phyloP scores from a whole-genome alignment of 2,797 vertebrate species.

The Acipenser transmontanus region DNA sequence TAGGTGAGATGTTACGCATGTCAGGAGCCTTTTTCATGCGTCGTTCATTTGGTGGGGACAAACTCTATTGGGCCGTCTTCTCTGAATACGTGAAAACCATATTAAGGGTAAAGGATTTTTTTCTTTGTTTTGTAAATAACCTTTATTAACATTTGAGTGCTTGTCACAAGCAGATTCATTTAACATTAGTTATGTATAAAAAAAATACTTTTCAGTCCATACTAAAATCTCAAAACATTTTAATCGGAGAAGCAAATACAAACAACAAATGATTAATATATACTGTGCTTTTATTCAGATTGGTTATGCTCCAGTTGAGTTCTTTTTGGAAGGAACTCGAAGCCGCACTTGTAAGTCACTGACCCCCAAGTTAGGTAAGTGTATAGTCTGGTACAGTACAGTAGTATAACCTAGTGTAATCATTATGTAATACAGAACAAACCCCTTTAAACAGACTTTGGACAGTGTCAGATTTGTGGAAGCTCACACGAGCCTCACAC shows the following conservation, averaged over 20 bases:
- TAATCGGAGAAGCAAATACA: too few relatives aligned
- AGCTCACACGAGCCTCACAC: too few relatives aligned
- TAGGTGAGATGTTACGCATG: conserved; percentile 90
- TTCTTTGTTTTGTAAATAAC: background rate
- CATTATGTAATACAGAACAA: too few relatives aligned
- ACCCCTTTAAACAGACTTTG: too few relatives aligned
- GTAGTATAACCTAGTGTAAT: too few relatives aligned
- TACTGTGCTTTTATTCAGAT: conserved; percentile 52
- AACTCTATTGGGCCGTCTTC: conserved; percentile 93
- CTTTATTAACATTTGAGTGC: background rate
- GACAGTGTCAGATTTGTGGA: too few relatives aligned
- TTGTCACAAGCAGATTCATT: background rate
- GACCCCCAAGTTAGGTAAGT: conserved; percentile 85
- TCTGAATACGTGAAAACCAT: conserved; percentile 92
- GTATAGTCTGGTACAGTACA: background rate
- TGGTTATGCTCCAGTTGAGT: conserved; percentile 88
- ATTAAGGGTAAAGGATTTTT: conserved; percentile 67
- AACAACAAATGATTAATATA: conserved; percentile 13
- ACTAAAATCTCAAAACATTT: too few relatives aligned
- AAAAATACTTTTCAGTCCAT: too few relatives aligned
- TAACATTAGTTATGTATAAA: too few relatives aligned
- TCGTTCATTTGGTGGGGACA: conserved; percentile 85
- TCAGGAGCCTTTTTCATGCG: conserved; percentile 95
- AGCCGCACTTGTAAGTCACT: conserved; percentile 88
- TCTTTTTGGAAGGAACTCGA: conserved; percentile 95